phyloP scores from a whole-genome alignment of 2,888 invertebrate species.

The Drosophila prostipennis region DNA sequence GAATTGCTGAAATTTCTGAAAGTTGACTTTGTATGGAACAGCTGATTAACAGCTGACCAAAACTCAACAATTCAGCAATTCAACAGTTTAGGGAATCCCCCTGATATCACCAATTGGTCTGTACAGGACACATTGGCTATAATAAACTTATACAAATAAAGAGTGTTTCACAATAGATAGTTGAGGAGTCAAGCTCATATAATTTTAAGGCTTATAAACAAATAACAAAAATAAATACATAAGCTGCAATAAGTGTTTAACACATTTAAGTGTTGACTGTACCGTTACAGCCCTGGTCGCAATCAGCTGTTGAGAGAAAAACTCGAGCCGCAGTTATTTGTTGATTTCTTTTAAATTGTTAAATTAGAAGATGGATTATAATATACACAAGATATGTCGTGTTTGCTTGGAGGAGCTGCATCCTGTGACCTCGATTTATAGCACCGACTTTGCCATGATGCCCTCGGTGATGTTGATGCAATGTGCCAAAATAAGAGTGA shows the following conservation, averaged over 20 bases:
- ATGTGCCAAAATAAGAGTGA: constrained; percentile 86
- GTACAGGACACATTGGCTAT: neutral
- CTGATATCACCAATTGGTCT: neutral
- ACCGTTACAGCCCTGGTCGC: constrained; percentile 9
- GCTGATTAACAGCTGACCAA: too few relatives aligned
- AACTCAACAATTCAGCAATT: too few relatives aligned
- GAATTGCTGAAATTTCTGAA: too few relatives aligned
- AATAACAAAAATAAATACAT: neutral
- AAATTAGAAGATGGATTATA: constrained; percentile 81
- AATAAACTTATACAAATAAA: neutral
- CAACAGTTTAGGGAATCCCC: too few relatives aligned
- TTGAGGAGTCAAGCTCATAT: too few relatives aligned
- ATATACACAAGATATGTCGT: constrained; percentile 86
- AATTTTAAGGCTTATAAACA: too few relatives aligned
- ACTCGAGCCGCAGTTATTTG: constrained; percentile 1
- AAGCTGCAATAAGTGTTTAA: neutral
- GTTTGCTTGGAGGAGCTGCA: constrained; percentile 87
- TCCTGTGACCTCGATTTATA: constrained; percentile 86
- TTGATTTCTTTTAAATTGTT: neutral
- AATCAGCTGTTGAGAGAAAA: constrained; percentile 23
- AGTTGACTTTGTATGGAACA: too few relatives aligned
- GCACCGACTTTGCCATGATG: constrained; percentile 86
- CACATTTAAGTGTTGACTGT: too few relatives aligned
- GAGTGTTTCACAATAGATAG: too few relatives aligned
- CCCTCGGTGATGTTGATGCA: constrained; percentile 87